Base-by-base conservation (phyloP, 1,140 invertebrate genomes). In the Neodiprion virginianus region DNA sequence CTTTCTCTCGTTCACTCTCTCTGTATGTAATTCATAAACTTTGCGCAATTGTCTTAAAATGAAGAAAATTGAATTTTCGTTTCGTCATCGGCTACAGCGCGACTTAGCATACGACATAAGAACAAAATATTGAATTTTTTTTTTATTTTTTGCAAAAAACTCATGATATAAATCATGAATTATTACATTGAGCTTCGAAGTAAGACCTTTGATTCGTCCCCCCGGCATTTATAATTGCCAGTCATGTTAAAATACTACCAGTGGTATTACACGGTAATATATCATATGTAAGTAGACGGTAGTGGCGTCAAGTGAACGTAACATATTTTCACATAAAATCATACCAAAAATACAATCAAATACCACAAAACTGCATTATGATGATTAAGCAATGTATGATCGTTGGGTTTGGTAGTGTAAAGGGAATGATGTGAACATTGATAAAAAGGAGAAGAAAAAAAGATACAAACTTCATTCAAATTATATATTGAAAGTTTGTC, bases 81-180 rank as follows among this genome's bases (percentile, higher is more conserved):
- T 76, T 77, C 78, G 75, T 83, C 80, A 79, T 74, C 72, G 48
- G 78, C 76, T 68, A 79, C 79, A 77, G 77, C 76, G 72, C 72
- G 78, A 77, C 53, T 61, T 78, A 74, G 76, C 67, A 79, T 79
- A 75, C 70, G 78, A 79, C 74, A 78, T 77, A 80, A 82, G 65
- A 76, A 48, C 76, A 82, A 82, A 81, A 79, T 76, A 77, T 81
- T 74, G 75, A 81, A 78, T 76, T 76, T 79, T 82, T 83, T 81
- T 75, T 79, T 79, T 61, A 40, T 40, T 40, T 40, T 78, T 75
- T 53, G 75, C 74, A 71, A 74, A 47, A 77, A 49, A 53, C 40
- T 48, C 23, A 68, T 48, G 77, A 47, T 70, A 68, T 23, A 77
- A 73, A 65, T 74, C 70, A 71, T 14, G 3, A 40, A 40, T 40